Conservation (phyloP, 2,888 invertebrate genomes). For the Palloptera scutellata region DNA sequence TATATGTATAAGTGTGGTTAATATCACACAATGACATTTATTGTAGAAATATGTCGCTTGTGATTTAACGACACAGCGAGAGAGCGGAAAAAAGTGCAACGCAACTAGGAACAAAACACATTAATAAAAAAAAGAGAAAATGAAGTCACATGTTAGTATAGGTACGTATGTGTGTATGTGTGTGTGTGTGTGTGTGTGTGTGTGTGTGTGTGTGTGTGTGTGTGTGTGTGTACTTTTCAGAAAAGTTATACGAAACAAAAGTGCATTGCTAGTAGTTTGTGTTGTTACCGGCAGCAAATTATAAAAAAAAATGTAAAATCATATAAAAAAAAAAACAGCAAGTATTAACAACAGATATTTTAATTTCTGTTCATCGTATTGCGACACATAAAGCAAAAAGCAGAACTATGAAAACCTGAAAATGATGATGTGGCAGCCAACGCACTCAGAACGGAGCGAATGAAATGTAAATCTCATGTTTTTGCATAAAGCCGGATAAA, state of each 20-base stretch:
- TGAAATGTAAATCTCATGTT: conserved; percentile 9
- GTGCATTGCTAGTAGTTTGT: no score
- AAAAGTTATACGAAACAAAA: no score
- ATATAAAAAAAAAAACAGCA: no score
- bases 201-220: background rate
- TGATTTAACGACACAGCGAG: background rate
- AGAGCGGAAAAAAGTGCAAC: no score
- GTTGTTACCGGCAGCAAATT: no score
- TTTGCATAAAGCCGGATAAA: conserved; percentile 13
- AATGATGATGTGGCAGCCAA: no score
- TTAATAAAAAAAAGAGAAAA: no score
- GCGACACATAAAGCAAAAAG: background rate
- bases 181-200: background rate
- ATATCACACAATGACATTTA: conserved; percentile 3
- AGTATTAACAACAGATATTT: no score
- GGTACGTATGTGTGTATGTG: background rate
- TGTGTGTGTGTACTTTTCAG: no score
- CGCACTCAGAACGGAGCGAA: background rate
- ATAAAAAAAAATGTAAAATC: no score
- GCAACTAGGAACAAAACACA: no score
- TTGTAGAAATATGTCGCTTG: background rate
- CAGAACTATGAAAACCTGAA: background rate
- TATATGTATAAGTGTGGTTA: conserved; percentile 3
- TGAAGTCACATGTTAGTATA: background rate
- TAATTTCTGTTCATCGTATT: background rate